phyloP scores from a whole-genome alignment of 2,797 vertebrate species.

The Trachops cirrhosus region DNA sequence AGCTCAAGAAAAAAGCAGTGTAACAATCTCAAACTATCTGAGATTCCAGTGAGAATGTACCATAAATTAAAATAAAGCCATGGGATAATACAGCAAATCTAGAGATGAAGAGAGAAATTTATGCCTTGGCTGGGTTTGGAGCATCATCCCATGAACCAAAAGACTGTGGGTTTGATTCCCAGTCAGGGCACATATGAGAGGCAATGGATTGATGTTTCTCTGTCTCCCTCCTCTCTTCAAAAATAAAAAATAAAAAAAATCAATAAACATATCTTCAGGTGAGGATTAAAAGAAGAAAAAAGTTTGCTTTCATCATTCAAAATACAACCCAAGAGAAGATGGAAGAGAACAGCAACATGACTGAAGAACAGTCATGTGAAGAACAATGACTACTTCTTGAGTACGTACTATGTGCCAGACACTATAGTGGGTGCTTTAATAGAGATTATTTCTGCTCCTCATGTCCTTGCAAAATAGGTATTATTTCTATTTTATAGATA shows the following conservation, averaged over 20 bases:
- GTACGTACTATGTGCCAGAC: background rate
- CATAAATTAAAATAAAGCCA: slow-evolving; percentile 39
- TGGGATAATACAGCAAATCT: background rate
- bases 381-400: background rate
- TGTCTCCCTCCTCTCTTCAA: background rate
- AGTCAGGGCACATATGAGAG: background rate
- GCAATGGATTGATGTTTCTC: background rate
- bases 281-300: too few species aligned
- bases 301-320: background rate
- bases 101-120: background rate
- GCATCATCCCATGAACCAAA: background rate
- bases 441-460: background rate
- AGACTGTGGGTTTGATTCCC: background rate
- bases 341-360: background rate
- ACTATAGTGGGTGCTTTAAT: background rate
- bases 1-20: background rate
- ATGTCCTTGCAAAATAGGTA: background rate
- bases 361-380: too few species aligned
- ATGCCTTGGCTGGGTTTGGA: background rate
- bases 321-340: background rate
- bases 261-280: too few species aligned
- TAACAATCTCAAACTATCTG: slow-evolving; percentile 10
- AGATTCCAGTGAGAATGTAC: background rate
- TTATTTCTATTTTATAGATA: background rate
- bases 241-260: too few species aligned